Conservation (phyloP, 1,140 invertebrate species). For the Goniozus legneri region DNA sequence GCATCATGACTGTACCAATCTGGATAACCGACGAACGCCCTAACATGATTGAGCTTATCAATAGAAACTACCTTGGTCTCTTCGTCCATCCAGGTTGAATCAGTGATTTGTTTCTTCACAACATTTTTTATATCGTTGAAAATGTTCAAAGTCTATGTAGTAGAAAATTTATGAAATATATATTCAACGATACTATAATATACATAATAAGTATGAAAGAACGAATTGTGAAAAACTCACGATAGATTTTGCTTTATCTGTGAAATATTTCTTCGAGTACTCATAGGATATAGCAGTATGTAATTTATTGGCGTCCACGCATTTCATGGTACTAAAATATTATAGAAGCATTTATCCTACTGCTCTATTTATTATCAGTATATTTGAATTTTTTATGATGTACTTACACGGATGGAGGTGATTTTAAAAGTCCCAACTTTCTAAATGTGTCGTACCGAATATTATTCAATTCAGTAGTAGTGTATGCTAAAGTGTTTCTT, state of each 20-base stretch:
- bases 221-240: background rate
- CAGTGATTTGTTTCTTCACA: background rate
- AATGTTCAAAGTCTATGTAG: background rate
- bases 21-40: constrained; percentile 1
- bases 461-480: background rate
- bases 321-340: background rate
- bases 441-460: background rate
- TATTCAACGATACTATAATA: background rate
- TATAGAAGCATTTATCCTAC: no score
- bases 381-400: background rate
- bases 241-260: background rate
- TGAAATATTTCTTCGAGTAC: background rate
- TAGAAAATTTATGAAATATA: background rate
- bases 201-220: background rate
- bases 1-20: background rate
- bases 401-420: background rate
- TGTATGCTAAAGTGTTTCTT: background rate
- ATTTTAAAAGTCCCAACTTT: background rate
- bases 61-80: background rate
- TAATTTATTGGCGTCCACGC: background rate
- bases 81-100: background rate
- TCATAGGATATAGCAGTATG: background rate
- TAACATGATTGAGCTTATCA: background rate
- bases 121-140: background rate
- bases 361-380: background rate